Base-by-base conservation (phyloP, 2,113 vertebrate species). In the Zosterops borbonicus region DNA sequence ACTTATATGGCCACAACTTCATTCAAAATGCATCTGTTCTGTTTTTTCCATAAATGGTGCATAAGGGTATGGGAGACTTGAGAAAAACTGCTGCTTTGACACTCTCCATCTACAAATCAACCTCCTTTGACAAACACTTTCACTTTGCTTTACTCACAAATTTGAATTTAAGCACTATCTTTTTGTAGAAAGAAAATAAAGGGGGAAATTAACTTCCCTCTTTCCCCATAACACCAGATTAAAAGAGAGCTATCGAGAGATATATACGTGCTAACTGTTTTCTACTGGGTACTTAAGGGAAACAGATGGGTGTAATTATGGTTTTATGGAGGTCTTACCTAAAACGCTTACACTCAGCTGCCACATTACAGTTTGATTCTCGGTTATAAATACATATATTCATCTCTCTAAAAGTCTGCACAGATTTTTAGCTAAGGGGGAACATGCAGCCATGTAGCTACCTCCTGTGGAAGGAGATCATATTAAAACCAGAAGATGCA, bases 321-420 rank as follows among this genome's bases (percentile, higher is more conserved):
- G 29, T 33, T 90, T 96, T 95, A 90, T 71, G 80, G 73, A 87
- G 37, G 42, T 75, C 79, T 90, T 88, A 84, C 88, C 88, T 90
- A 71, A 89, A 95, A 93, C 41, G 79, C 85, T 67, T 77, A 47
- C 49, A 80, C 49, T 95, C 88, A 80, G 47, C 68, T 93, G 90
- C 68, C 75, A 76, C 69, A 35, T 78, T 87, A 83, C 31, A 42
- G 69, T 68, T 95, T 84, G 46, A 81, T 53, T 78, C 79, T 69
- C 9, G 0, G 35, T 74, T 86, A 91, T 75, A 92, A 87, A 83
- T 35, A 64, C 7, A 41, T 13, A 23, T 17, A 92, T 80, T 77
- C 67, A 67, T 93, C 82, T 91, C 74, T 33, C 11, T 88, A 80
- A 88, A 88, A n/a, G 13, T 31, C 44, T 49, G 28, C n/a, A 75